phyloP scores from a whole-genome alignment of 1,140 invertebrate genomes.

The Drosophila lowei region DNA sequence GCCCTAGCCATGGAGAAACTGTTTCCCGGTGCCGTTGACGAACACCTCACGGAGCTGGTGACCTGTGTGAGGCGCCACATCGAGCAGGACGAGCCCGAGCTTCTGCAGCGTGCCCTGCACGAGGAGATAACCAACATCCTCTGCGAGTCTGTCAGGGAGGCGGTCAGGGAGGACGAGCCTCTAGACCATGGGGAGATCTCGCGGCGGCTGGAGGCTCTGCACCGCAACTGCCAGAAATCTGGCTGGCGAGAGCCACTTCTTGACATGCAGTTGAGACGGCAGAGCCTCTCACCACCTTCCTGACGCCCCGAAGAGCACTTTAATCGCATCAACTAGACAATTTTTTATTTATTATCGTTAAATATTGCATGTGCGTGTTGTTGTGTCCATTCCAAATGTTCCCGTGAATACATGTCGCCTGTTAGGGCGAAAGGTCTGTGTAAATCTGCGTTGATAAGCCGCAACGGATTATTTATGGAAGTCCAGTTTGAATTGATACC shows the following conservation, averaged over 20 bases:
- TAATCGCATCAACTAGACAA: background rate
- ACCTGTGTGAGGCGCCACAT: slow-evolving; percentile 45
- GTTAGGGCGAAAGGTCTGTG: slow-evolving; percentile 6
- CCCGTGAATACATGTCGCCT: background rate
- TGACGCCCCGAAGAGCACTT: background rate
- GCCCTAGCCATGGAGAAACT: slow-evolving; percentile 90
- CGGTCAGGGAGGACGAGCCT: slow-evolving; percentile 2
- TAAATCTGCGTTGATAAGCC: slow-evolving; percentile 9
- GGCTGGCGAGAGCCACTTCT: slow-evolving; percentile 65
- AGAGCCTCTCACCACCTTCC: background rate
- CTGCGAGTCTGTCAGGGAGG: slow-evolving; percentile 9
- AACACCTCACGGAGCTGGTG: slow-evolving; percentile 92
- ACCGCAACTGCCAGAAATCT: slow-evolving; percentile 29
- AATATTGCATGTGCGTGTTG: background rate
- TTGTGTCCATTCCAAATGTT: background rate
- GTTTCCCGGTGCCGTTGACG: slow-evolving; percentile 88
- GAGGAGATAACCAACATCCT: slow-evolving; percentile 43
- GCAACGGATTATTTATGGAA: too few relatives aligned
- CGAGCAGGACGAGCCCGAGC: slow-evolving; percentile 83
- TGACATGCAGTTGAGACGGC: slow-evolving; percentile 34
- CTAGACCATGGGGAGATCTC: slow-evolving; percentile 3
- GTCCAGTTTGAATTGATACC: too few relatives aligned
- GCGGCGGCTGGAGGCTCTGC: slow-evolving; percentile 45
- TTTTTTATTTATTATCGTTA: slow-evolving; percentile 20
- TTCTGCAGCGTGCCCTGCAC: slow-evolving; percentile 51